Evolutionary conservation across 2,888 invertebrate species (phyloP).

Genomic region (Drosophila pseudotakahashii): DNA sequence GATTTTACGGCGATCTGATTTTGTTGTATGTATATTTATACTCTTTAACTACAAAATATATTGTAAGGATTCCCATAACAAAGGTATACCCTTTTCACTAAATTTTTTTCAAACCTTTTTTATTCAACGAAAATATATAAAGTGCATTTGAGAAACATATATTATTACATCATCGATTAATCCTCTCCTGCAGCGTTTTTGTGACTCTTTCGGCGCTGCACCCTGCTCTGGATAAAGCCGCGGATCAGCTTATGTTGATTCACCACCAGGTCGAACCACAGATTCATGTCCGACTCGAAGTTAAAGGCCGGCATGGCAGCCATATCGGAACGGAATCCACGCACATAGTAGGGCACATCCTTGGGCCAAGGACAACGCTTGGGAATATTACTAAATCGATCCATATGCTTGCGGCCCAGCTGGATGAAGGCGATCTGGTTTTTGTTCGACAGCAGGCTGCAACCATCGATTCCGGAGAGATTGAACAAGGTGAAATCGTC

Average conservation of each 20-base stretch:
- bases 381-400: slow-evolving; percentile 42
- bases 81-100: no score
- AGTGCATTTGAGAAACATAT: background rate
- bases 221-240: slow-evolving; percentile 32
- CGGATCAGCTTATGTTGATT: slow-evolving; percentile 55
- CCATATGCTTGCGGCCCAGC: slow-evolving; percentile 40
- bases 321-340: slow-evolving; percentile 51
- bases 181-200: slow-evolving; percentile 11
- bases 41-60: no score
- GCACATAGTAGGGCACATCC: slow-evolving; percentile 49
- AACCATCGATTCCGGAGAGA: slow-evolving; percentile 50
- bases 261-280: slow-evolving; percentile 46
- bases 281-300: slow-evolving; percentile 53
- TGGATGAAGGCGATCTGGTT: slow-evolving; percentile 54
- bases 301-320: slow-evolving; percentile 43
- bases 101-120: background rate
- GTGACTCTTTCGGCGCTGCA: slow-evolving; percentile 17
- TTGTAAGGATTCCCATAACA: background rate
- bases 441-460: slow-evolving; percentile 50
- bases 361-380: slow-evolving; percentile 47
- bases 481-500: slow-evolving; percentile 45
- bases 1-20: no score
- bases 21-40: no score
- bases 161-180: background rate
- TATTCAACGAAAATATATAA: background rate